Base-by-base conservation (phyloP, 2,113 vertebrate genomes). In the Dromiciops gliroides region DNA sequence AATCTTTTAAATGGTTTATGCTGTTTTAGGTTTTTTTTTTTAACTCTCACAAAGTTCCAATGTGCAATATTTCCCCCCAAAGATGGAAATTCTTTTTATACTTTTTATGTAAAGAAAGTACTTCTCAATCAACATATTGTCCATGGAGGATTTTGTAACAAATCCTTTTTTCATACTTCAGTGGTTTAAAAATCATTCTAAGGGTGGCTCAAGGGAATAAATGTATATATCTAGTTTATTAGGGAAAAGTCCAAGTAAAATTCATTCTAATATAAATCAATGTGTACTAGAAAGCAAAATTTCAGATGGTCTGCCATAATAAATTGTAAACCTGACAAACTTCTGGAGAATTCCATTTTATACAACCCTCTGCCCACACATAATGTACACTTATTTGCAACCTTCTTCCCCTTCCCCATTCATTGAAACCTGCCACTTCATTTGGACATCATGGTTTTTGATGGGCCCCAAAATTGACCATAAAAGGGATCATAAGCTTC, bases 1-100 rank as follows among this genome's bases (percentile, higher is more conserved):
- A 92, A 97, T 96, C 91, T 95, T 96, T 97, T 95, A 96, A 96
- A 92, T 56, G 89, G 48, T 14, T 92, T 14, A 31, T 96, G 44
- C 16, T 95, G 88, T n/a, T 56, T 6, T 92, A 93, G 3, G 1
- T 92, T 95, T 95, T 23, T 89, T 93, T 92, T 95, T 95, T 23
- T 89, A 93, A 91, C 44, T 67, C 48, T 51, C 9, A 6, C 91
- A 10, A 2, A 92, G 50, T 24, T 48, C 47, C 48, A 75, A 0
- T 51, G 93, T 88, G 24, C 28, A 94, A 14, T 56, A 8, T 90
- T 96, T 95, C 14, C 19, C 3, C 10, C 11, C 31, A 90, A 93
- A 44, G 24, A 48, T 95, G 11, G 10, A 0, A 2, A 93, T 19
- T 11, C 4, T 52, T 95, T 16, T 49, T 47, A 50, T 50, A 95